Evolutionary conservation across 2,888 invertebrate species (phyloP), one percentile per base, ranked within the genome.

Genomic region (Polymixis flavicincta): DNA sequence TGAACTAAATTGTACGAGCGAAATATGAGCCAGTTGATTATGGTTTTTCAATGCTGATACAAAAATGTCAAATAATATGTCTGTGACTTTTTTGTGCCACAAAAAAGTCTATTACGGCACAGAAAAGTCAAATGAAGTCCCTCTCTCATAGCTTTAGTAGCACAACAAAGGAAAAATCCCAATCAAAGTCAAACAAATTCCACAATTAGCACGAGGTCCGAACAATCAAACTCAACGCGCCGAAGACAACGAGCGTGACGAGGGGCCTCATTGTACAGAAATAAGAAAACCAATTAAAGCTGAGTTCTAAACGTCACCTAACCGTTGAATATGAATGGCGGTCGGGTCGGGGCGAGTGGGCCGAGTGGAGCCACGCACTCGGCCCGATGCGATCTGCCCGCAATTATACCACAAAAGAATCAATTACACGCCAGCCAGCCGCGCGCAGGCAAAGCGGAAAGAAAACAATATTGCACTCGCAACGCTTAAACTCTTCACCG

Each of bases 321-420:
- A 91, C 91, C 90, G 91, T 89, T 92, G 93, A 93, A 94, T 93
- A 91, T 92, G 93, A 90, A 92, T 90, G 92, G 83, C 77, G 88
- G 80, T 74, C 74, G 80, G 78, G 76, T 76, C 78, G 79, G 75
- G 74, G 19, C 74, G 74, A 80, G 65, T 32, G 67, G 66, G 65
- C 79, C 55, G 79, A 72, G 52, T 52, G 82, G 82, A 71, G 60
- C 80, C 87, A 84, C 89, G 89, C 90, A 87, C 88, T 88, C 86
- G 83, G 83, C 83, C 86, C 88, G 93, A 92, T 92, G 94, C 91
- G 93, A 93, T 93, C 93, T 92, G 93, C 88, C 90, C 92, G 93
- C 94, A 92, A 93, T 94, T 93, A 93, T 89, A 83, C 85, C 90
- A 95, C 96, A 96, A 96, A 96, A 93, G 95, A 95, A 96, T 95